These are phyloP conservation scores for Atrina japonica DNA, from an alignment of 2,888 invertebrate species.

Conservation along the genomic window DNA sequence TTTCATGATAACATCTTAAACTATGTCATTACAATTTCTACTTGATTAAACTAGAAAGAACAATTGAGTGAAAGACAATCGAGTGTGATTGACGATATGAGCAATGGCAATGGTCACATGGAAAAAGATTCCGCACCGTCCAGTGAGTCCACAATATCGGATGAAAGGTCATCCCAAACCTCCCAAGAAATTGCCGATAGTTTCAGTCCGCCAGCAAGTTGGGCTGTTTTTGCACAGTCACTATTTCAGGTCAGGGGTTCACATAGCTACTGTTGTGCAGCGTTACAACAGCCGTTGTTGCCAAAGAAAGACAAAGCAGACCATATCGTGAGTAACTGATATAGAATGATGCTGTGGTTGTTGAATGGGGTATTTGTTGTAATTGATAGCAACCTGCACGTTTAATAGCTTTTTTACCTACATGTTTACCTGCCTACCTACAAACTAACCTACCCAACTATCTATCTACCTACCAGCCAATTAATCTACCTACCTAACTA, in stretches of 20 bases:
- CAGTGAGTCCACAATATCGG: constrained; percentile 52
- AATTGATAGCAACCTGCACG: too few species aligned
- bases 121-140: constrained; percentile 38
- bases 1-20: too few species aligned
- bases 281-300: constrained; percentile 64
- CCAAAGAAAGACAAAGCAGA: constrained; percentile 65
- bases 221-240: constrained; percentile 67
- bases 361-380: too few species aligned
- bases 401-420: too few species aligned
- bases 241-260: constrained; percentile 64
- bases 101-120: constrained; percentile 27
- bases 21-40: too few species aligned
- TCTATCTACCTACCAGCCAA: too few species aligned
- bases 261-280: constrained; percentile 65
- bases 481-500: too few species aligned
- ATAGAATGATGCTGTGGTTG: too few species aligned
- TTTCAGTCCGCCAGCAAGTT: constrained; percentile 51
- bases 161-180: constrained; percentile 49
- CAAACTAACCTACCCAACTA: too few species aligned
- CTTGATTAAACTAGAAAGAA: too few species aligned
- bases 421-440: neutral
- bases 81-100: constrained; percentile 3
- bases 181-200: constrained; percentile 38
- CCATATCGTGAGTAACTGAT: constrained; percentile 54
- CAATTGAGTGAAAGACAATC: constrained; percentile 19